Percentiles rank a stretch among this genome's conserved stretches.
Conservation (phyloP, 2,113 vertebrate genomes). For the Catharus minimus region DNA sequence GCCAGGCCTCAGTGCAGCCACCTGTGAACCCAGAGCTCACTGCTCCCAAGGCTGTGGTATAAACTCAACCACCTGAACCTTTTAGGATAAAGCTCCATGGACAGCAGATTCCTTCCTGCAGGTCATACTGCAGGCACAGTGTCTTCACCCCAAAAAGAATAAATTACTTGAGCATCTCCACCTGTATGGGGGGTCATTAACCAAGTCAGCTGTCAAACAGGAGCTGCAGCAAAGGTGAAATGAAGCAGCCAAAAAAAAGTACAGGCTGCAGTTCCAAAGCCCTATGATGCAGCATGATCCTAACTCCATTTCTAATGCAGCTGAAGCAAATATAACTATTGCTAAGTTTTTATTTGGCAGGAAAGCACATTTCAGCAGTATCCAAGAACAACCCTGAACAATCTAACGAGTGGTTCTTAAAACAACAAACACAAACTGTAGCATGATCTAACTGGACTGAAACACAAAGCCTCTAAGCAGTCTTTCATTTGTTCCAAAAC, state of each 20-base stretch:
- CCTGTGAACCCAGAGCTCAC: neutral
- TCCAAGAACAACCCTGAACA: neutral
- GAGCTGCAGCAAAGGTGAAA: neutral
- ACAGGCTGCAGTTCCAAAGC: neutral
- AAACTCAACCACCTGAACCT: neutral
- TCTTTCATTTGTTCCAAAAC: neutral
- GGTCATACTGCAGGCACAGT: neutral
- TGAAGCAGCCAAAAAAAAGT: neutral
- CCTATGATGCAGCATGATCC: neutral
- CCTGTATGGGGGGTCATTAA: neutral
- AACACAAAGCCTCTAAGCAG: neutral
- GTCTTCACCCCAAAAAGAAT: neutral
- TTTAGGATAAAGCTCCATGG: fast-evolving
- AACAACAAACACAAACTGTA: neutral
- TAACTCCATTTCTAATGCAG: neutral
- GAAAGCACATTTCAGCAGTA: neutral
- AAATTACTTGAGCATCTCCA: neutral
- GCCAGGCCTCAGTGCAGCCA: neutral
- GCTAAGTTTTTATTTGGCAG: slow-evolving; percentile 37
- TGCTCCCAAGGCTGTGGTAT: fast-evolving
- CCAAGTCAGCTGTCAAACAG: neutral
- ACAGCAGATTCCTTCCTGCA: neutral
- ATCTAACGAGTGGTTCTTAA: neutral
- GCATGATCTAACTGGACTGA: neutral
- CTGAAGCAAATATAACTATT: slow-evolving; percentile 16